These are phyloP conservation scores for Bombus cullumanus DNA, from an alignment of 1,140 invertebrate species.

Conservation along the genomic window DNA sequence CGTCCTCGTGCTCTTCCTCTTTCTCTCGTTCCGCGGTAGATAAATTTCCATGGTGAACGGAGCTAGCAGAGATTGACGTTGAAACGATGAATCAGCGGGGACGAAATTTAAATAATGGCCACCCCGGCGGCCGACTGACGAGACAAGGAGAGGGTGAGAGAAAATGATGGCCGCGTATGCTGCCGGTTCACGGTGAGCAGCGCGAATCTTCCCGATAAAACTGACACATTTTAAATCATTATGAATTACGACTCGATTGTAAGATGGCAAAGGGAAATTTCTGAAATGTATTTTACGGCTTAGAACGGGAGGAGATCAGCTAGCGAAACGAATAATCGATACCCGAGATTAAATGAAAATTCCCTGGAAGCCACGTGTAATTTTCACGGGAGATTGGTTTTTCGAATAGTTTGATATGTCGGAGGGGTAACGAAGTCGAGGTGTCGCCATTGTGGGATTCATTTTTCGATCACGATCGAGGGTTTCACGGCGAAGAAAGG, in stretches of 20 bases:
- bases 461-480: conserved; percentile 27
- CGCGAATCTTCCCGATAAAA: not conserved
- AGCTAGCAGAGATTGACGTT: conserved; percentile 47
- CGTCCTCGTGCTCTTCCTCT: no score
- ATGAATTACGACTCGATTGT: conserved; percentile 18
- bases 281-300: not conserved
- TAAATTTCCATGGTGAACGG: conserved; percentile 46
- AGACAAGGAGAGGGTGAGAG: conserved; percentile 4
- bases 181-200: not conserved
- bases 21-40: not conserved
- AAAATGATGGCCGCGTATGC: conserved; percentile 8
- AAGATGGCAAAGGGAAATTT: not conserved
- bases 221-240: conserved; percentile 31
- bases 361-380: not conserved
- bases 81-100: conserved; percentile 54
- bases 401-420: not conserved
- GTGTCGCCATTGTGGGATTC: not conserved
- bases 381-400: not conserved
- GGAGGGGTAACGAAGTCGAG: not conserved
- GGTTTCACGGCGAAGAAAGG: conserved; percentile 35
- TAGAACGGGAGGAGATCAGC: no score
- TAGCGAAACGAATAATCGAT: not conserved
- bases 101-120: conserved; percentile 52
- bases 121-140: conserved; percentile 16
- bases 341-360: not conserved